A percentile compares a stretch with the other conserved stretches of the same genome.
Conservation (phyloP, 2,888 invertebrate species). For the Rhodophaea formosa region DNA sequence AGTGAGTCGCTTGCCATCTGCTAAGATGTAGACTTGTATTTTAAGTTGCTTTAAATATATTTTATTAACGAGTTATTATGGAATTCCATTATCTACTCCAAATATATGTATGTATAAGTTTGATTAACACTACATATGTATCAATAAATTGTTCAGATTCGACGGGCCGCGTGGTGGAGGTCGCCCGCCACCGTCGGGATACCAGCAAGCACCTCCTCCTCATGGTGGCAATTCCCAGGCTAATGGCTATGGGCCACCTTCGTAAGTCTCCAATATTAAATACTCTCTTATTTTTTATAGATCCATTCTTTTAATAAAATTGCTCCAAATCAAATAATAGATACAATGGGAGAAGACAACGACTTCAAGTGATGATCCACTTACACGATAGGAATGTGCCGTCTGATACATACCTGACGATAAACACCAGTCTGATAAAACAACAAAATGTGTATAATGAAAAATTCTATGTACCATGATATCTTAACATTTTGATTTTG, state of each 20-base stretch:
- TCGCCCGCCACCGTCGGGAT: conserved; percentile 49
- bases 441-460: neutral
- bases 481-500: conserved; percentile 16
- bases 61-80: too few relatives aligned
- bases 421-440: conserved; percentile 50
- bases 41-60: too few relatives aligned
- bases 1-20: too few relatives aligned
- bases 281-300: neutral
- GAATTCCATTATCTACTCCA: too few relatives aligned
- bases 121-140: neutral
- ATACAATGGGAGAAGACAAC: neutral
- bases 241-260: conserved; percentile 65
- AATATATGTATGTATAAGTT: neutral
- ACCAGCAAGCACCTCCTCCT: conserved; percentile 50
- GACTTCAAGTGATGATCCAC: conserved; percentile 66
- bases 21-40: too few relatives aligned
- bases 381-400: conserved; percentile 79
- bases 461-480: neutral
- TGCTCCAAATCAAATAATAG: neutral
- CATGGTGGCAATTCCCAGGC: conserved; percentile 53
- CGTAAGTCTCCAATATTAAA: conserved; percentile 45
- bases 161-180: conserved; percentile 62
- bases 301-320: too few relatives aligned
- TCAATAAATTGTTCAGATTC: conserved; percentile 41
- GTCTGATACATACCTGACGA: conserved; percentile 77